Conservation (phyloP, 2,888 invertebrate genomes). For the Drosophila algonquin region DNA sequence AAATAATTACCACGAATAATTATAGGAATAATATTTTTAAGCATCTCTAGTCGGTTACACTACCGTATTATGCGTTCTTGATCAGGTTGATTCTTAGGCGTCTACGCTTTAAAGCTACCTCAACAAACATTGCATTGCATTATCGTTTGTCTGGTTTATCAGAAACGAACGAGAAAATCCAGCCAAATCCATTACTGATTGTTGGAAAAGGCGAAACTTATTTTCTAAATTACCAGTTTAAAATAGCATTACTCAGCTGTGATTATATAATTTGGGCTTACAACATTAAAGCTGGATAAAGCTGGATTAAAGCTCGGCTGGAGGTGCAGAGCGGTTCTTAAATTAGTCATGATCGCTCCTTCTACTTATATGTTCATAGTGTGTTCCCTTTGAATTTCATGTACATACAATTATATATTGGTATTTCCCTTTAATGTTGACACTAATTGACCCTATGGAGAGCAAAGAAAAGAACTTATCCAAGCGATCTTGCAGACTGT, state of each 20-base stretch:
- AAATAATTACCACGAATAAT: neutral
- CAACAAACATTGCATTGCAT: neutral
- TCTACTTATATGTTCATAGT: neutral
- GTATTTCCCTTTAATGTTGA: slow-evolving; percentile 3
- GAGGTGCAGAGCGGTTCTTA: neutral
- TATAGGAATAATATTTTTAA: neutral
- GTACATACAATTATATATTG: neutral
- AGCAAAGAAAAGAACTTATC: slow-evolving; percentile 26
- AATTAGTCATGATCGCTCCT: neutral
- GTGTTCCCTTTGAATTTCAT: neutral
- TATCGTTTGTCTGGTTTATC: neutral
- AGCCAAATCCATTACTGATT: neutral
- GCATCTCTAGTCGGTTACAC: too few relatives aligned
- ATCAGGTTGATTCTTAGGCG: neutral
- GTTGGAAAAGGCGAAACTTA: neutral
- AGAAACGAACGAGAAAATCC: neutral
- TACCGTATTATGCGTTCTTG: neutral
- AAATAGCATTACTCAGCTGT: neutral
- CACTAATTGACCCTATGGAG: slow-evolving; percentile 12
- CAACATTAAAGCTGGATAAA: slow-evolving; percentile 4
- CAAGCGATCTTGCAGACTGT: slow-evolving; percentile 12
- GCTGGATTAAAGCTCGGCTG: too few relatives aligned
- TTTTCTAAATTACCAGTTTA: neutral
- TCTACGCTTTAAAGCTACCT: neutral
- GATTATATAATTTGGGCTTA: neutral